These are phyloP conservation scores for Cygnus olor DNA, from an alignment of 2,797 vertebrate genomes.

Conservation along the genomic window DNA sequence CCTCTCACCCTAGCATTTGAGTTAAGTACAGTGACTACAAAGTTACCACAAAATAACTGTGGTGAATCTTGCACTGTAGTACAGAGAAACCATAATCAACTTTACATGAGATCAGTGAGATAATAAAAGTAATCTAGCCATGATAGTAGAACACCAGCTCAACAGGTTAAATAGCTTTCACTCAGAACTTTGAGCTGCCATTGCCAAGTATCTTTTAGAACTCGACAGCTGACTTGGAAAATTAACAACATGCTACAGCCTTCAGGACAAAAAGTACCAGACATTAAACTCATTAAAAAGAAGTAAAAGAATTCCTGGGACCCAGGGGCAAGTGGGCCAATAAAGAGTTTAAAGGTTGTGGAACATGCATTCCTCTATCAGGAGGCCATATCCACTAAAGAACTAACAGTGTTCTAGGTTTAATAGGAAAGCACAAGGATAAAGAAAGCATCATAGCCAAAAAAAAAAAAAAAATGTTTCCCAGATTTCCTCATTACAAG, in stretches of 20 bases:
- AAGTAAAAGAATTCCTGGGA: not conserved
- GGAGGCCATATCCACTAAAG: not conserved
- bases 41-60: not conserved
- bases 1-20: not conserved
- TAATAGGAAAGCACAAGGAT: not conserved
- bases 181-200: not conserved
- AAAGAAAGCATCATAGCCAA: not conserved
- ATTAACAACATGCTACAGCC: not conserved
- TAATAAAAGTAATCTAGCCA: not conserved
- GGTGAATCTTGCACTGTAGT: not conserved
- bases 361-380: not conserved
- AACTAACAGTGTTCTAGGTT: not conserved
- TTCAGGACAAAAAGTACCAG: not conserved
- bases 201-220: not conserved
- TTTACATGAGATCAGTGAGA: not conserved
- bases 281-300: not conserved
- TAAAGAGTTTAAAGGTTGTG: not conserved
- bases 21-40: not conserved
- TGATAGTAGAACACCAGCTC: not conserved
- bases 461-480: not conserved
- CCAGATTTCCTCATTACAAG: not conserved
- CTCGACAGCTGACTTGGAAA: not conserved
- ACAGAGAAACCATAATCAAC: not conserved
- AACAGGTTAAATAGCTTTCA: not conserved
- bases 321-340: not conserved